A percentile compares a stretch with the other conserved stretches of the same genome.
Conservation (phyloP, 64 coral and sea anemone genomes). For the Montipora cactus region DNA sequence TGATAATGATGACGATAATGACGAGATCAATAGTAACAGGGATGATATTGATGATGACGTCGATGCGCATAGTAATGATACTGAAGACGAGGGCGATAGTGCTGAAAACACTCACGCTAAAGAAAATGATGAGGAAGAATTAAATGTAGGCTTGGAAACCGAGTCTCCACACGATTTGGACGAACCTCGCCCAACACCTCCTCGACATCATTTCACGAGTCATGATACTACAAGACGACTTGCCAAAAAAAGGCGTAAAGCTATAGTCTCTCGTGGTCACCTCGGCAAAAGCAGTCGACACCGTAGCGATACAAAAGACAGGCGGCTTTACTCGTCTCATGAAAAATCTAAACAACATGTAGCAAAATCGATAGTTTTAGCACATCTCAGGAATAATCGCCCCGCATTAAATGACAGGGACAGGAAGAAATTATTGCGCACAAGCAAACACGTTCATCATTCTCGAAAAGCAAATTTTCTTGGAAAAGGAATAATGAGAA, state of each 20-base stretch:
- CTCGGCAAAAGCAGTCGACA: not conserved
- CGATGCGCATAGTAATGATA: not conserved
- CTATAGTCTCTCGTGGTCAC: not conserved
- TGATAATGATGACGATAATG: not conserved
- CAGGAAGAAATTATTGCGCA: not conserved
- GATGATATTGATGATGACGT: not conserved
- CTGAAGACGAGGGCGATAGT: not conserved
- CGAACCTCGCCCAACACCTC: not conserved
- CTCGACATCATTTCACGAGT: not conserved
- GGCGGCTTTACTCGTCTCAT: not conserved
- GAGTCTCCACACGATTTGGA: slow-evolving; percentile 2
- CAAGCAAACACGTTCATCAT: too few relatives aligned
- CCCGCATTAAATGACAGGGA: not conserved
- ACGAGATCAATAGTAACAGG: not conserved
- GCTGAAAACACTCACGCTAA: not conserved
- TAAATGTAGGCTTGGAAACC: not conserved
- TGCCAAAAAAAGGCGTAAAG: not conserved
- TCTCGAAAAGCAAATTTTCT: too few relatives aligned
- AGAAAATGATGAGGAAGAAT: not conserved
- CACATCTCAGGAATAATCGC: not conserved
- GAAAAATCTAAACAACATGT: not conserved
- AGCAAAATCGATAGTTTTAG: not conserved
- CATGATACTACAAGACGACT: not conserved
- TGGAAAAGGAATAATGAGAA: not conserved
- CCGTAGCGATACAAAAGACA: not conserved